Conservation (phyloP, 2,113 vertebrate genomes). For the Xiphophorus couchianus region DNA sequence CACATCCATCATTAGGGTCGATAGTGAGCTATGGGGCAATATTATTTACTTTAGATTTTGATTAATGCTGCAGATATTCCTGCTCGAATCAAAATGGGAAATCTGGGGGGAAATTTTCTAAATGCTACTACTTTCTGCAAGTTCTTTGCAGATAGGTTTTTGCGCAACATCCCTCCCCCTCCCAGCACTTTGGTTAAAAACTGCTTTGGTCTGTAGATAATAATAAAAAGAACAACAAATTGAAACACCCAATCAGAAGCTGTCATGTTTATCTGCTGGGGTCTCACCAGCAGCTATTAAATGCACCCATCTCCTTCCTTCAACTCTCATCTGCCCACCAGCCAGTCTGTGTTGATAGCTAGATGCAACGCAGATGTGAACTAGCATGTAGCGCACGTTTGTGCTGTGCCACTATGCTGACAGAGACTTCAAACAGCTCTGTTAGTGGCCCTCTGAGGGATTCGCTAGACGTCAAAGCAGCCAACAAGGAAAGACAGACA, state of each 20-base stretch:
- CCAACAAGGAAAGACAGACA: slow-evolving; percentile 71
- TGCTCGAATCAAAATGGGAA: slow-evolving; percentile 3
- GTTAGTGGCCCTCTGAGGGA: slow-evolving; percentile 59
- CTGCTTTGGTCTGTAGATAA: slow-evolving; percentile 28
- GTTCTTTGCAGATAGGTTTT: too few relatives aligned
- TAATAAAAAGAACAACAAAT: slow-evolving; percentile 9
- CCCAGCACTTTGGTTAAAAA: slow-evolving; percentile 10
- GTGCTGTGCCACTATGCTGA: slow-evolving; percentile 31
- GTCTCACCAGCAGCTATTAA: slow-evolving; percentile 57
- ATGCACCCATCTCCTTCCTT: slow-evolving; percentile 18
- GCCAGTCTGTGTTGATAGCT: slow-evolving; percentile 11
- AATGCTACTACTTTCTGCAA: background rate
- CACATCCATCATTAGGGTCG: slow-evolving; percentile 26
- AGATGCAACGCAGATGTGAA: slow-evolving; percentile 47
- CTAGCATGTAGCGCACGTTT: slow-evolving; percentile 37
- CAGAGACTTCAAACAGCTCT: slow-evolving; percentile 64
- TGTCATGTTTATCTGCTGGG: slow-evolving; percentile 49
- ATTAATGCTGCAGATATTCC: slow-evolving; percentile 39
- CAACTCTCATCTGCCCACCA: slow-evolving; percentile 40
- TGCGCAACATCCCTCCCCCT: background rate
- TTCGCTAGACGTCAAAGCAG: slow-evolving; percentile 63
- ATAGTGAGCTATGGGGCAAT: slow-evolving; percentile 26
- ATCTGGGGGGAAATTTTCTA: background rate
- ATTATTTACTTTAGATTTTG: slow-evolving; percentile 40
- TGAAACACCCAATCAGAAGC: slow-evolving; percentile 38